These are phyloP conservation scores for Helogale parvula DNA, from an alignment of 2,113 vertebrate species.

Conservation along the genomic window DNA sequence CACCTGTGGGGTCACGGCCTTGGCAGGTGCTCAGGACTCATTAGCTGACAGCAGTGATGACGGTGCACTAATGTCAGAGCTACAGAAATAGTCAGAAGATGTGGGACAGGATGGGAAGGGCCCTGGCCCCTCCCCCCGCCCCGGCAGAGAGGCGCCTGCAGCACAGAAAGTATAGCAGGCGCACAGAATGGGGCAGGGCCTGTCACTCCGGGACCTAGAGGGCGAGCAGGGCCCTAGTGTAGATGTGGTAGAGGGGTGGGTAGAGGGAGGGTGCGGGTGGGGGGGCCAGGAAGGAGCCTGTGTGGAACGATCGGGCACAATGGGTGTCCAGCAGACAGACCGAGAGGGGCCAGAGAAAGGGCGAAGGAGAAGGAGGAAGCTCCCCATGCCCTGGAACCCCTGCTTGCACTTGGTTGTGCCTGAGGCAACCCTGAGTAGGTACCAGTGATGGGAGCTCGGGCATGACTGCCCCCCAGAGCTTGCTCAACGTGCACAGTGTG, in stretches of 20 bases:
- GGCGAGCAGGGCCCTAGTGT: background rate
- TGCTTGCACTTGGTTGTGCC: background rate
- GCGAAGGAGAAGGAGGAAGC: background rate
- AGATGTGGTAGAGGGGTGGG: background rate
- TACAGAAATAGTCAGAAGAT: background rate
- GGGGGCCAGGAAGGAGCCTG: background rate
- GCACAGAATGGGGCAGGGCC: background rate
- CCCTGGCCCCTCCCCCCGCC: background rate
- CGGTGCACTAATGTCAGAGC: rapidly evolving
- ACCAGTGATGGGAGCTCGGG: background rate
- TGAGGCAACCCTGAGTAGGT: no score
- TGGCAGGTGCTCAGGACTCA: background rate
- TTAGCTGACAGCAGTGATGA: background rate
- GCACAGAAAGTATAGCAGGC: background rate
- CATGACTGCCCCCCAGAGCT: rapidly evolving
- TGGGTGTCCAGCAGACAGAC: background rate
- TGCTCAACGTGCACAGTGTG: rapidly evolving
- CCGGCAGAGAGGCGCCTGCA: no score
- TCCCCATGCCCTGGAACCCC: background rate
- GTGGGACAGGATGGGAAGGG: background rate
- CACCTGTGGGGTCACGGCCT: rapidly evolving
- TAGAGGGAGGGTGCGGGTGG: no score
- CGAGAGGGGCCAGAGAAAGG: background rate
- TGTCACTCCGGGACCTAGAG: background rate
- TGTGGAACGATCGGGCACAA: rapidly evolving